Evolutionary conservation across 2,888 invertebrate species (phyloP).

Genomic region (Leptarthrus brevirostris): DNA sequence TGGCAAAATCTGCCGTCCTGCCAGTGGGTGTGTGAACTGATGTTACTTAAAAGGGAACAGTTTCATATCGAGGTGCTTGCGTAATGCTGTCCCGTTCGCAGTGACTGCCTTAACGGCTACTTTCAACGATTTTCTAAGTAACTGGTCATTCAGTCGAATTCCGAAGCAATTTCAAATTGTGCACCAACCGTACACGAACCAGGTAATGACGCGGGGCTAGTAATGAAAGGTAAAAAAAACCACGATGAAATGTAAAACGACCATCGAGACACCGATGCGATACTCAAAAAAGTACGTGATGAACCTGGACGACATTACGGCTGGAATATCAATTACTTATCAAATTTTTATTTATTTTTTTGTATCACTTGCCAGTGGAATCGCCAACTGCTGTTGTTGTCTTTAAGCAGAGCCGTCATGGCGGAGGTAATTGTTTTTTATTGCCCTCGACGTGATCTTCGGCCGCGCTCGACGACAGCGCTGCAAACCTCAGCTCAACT

Average conservation of each 20-base stretch:
- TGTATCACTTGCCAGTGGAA: constrained; percentile 16
- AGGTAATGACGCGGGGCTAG: constrained; percentile 14
- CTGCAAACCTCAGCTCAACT: too few relatives aligned
- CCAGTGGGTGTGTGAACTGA: constrained; percentile 32
- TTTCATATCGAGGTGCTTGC: not conserved
- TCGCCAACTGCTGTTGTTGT: constrained; percentile 26
- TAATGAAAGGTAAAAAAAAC: constrained; percentile 29
- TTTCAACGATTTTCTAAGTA: not conserved
- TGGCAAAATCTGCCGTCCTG: not conserved
- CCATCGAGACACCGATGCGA: constrained; percentile 43
- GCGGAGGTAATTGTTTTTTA: constrained; percentile 51
- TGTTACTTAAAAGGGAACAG: not conserved
- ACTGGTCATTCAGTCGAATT: constrained; percentile 16
- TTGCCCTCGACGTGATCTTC: constrained; percentile 47
- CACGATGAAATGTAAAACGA: constrained; percentile 43
- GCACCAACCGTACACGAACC: constrained; percentile 34
- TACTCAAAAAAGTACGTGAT: constrained; percentile 54
- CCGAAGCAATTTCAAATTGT: constrained; percentile 43
- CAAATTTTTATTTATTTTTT: constrained; percentile 52
- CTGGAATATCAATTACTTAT: constrained; percentile 55
- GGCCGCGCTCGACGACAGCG: constrained; percentile 9
- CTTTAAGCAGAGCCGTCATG: constrained; percentile 38
- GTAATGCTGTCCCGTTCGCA: not conserved
- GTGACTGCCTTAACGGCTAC: constrained; percentile 9
- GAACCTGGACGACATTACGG: constrained; percentile 54